Evolutionary conservation across 2,797 vertebrate genomes (phyloP), one percentile per base, ranked within the genome.

Genomic region (Molothrus ater): DNA sequence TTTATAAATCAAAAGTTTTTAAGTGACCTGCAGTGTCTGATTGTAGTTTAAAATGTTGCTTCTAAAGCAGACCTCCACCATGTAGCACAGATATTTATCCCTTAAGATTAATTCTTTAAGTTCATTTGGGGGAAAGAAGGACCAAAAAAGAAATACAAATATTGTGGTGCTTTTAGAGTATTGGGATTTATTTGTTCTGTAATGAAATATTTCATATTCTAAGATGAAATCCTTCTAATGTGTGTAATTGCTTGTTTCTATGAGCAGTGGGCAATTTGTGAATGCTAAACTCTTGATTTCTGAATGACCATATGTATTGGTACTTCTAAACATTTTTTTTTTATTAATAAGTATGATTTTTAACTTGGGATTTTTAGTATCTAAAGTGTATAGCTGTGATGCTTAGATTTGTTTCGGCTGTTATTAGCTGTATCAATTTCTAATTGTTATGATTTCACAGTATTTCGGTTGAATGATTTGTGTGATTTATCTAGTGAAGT

Each of bases 1-100:
- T 98, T 98, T 96, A 76, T 96, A 97, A 98, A 97, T 97, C 95
- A 97, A 96, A 98, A 98, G 97, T 98, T 98, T 98, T 98, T 90
- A 84, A 97, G 97, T 98, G 98, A 98, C 98, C 98, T 98, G 87
- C 97, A 97, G 96, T 97, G 92, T 97, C 88, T 78, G 84, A 91
- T 65, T 91, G 59, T 93, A 90, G 88, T 97, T 98, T 97, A 93
- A 97, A 97, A 96, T 81, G 83, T 93, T 93, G 51, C 38, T 93
- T 95, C 64, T 86, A 86, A 96, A 93, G 50, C 57, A 96, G 94
- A 96, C 65, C 32, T 96, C 93, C 59, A 81, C 38, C 36, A 14
- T 36, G 7, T 90, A 95, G 84, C 53, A 87, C 72, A 94, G 75
- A 92, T 92, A 89, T 82, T 79, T 85, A 88, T 96, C 56, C 79